Conservation (phyloP, 2,797 vertebrate genomes). For the Eulemur mongoz region DNA sequence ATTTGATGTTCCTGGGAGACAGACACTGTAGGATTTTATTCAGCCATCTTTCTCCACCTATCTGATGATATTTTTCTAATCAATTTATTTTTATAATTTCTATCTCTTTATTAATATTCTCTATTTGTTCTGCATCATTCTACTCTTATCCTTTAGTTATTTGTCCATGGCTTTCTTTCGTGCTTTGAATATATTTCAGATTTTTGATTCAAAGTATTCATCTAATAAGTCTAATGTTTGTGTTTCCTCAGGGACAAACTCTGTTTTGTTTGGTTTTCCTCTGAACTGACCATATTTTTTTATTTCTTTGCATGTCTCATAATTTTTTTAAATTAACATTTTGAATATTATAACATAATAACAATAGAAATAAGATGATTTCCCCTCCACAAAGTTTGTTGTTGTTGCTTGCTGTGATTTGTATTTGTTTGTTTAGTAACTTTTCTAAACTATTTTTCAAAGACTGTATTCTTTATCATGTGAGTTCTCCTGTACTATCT, state of each 20-base stretch:
- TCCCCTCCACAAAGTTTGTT: background rate
- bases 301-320: background rate
- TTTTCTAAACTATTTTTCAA: background rate
- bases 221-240: background rate
- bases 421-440: background rate
- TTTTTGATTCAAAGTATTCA: background rate
- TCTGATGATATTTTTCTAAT: background rate
- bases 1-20: background rate
- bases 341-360: background rate
- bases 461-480: background rate
- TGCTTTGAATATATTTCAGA: background rate
- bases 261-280: background rate
- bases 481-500: background rate
- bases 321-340: background rate
- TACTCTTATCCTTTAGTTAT: background rate
- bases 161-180: background rate
- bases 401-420: background rate
- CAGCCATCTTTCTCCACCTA: background rate
- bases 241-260: background rate
- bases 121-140: background rate
- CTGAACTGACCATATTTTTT: background rate
- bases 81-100: background rate
- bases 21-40: background rate
- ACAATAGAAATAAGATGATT: background rate
- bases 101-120: background rate